These are phyloP conservation scores for Caenorhabditis sp. DNA, from an alignment of 2,888 invertebrate genomes.

Conservation along the genomic window DNA sequence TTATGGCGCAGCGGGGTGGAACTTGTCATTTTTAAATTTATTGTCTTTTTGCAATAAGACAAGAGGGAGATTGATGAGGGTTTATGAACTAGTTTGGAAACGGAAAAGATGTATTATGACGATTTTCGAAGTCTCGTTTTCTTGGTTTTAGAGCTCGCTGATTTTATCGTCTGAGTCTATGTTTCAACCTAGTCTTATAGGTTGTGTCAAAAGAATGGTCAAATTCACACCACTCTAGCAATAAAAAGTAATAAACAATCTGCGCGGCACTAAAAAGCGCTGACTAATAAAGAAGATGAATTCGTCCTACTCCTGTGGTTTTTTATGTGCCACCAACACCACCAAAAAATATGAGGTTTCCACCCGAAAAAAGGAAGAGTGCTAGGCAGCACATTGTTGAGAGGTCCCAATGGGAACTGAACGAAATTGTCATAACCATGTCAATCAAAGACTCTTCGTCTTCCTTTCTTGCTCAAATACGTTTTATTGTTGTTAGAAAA, in stretches of 20 bases:
- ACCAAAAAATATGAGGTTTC: background rate
- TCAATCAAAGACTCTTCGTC: constrained; percentile 38
- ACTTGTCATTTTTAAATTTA: background rate
- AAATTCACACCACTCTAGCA: background rate
- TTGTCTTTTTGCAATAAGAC: background rate
- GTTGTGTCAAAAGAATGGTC: too few species aligned
- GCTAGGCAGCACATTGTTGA: background rate
- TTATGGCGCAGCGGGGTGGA: background rate
- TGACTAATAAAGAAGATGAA: background rate
- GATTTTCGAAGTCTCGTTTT: too few species aligned
- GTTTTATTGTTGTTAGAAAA: background rate
- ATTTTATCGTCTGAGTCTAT: too few species aligned
- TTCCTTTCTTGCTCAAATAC: constrained; percentile 3
- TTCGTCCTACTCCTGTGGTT: background rate
- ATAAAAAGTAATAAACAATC: background rate
- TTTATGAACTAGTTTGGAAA: background rate
- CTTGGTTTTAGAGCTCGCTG: too few species aligned
- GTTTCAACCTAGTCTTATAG: too few species aligned
- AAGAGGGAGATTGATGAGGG: background rate
- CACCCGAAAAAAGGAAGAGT: background rate
- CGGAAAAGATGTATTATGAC: background rate
- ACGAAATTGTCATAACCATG: constrained; percentile 8
- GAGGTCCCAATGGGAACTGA: background rate
- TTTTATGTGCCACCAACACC: background rate
- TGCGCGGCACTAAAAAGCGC: background rate